Evolutionary conservation across 2,113 vertebrate species (phyloP).

Genomic region (Hiodon alosoides): DNA sequence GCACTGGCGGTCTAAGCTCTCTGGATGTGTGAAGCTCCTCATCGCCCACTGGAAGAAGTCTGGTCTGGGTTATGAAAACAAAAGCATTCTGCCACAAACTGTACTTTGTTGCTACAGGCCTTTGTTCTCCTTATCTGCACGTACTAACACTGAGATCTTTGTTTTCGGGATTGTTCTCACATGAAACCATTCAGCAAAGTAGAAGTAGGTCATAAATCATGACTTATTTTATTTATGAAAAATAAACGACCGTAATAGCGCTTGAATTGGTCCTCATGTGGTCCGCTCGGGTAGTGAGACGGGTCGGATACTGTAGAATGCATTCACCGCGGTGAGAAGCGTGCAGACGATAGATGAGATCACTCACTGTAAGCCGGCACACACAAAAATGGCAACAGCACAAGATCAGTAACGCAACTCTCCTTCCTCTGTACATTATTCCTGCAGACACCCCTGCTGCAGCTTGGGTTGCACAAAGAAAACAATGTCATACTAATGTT

Average conservation of each 20-base stretch:
- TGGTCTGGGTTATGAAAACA: no score
- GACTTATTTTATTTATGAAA: constrained; percentile 11
- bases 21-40: neutral
- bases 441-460: neutral
- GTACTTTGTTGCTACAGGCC: neutral
- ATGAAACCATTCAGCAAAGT: neutral
- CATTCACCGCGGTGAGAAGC: neutral
- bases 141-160: neutral
- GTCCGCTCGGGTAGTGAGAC: neutral
- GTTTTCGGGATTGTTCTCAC: neutral
- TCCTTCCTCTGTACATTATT: neutral
- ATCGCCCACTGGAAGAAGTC: neutral
- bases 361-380: neutral
- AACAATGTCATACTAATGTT: neutral
- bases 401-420: neutral
- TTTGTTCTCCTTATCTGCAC: neutral
- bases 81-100: neutral
- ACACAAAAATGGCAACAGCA: no score
- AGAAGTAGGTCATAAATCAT: neutral
- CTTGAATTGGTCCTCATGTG: neutral
- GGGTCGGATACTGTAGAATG: neutral
- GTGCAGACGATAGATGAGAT: neutral
- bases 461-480: neutral
- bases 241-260: neutral
- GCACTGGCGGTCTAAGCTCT: neutral